Evolutionary conservation across 2,113 vertebrate species (phyloP), one percentile per base, ranked within the genome.

Genomic region (Brienomyrus longianalis): DNA sequence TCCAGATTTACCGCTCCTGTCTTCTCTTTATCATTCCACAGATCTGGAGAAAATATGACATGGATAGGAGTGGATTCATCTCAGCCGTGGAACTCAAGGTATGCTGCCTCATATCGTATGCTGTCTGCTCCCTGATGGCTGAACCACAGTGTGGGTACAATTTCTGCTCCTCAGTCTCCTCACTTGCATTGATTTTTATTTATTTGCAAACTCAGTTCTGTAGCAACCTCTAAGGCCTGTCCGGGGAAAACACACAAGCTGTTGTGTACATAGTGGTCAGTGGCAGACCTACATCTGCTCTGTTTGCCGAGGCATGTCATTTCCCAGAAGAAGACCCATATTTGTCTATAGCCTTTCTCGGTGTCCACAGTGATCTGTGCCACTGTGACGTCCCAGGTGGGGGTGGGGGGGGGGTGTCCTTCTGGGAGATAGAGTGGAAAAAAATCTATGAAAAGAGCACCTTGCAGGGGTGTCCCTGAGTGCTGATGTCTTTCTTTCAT

Each of bases 21-120:
- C 21, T 90, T 90, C 47, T 54, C 89, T 92, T 62, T 91, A 48
- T 90, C 59, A 86, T 77, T 1, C n/a, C 94, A 90, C 90, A 99
- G 98, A 99, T 99, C 91, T 99, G 98, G 98, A 97, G 97, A 90
- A 98, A 96, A 93, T 99, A 99, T 0, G 98, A 99, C 45, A 94
- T 96, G 0, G 98, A 99, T 93, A 96, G 97, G 96, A 99, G 98
- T 90, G 98, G 98, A 85, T 99, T 97, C 93, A 98, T 99, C 93
- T 99, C 97, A 43, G 96, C 97, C 43, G 92, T 94, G 0, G 98
- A 99, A 91, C 96, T 99, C 86, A 95, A 93, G 93, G 98, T 99
- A 93, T 88, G 74, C 1, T 8, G 9, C 54, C 66, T 17, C 62
- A 17, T 19, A 7, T 51, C 1, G 1, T 15, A 21, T 45, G 9